Percentiles rank a stretch among this genome's conserved stretches.
Evolutionary conservation across 2,888 invertebrate genomes (phyloP).

Genomic region (Tanypteryx hageni): DNA sequence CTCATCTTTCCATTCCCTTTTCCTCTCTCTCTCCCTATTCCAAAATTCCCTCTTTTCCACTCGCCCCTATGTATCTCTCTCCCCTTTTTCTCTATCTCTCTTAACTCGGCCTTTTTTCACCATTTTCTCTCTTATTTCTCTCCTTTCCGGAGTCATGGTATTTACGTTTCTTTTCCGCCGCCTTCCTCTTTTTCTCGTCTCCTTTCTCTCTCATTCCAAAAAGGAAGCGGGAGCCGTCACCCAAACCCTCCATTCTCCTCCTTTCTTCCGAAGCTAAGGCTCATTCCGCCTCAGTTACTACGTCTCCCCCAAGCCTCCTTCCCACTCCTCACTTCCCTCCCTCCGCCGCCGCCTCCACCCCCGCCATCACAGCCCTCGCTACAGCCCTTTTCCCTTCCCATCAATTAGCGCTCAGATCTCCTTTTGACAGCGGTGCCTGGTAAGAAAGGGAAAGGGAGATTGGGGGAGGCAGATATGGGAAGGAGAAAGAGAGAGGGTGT

Average conservation of each 20-base stretch:
- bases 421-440: conserved; percentile 56
- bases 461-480: conserved; percentile 50
- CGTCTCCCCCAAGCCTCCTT: not conserved
- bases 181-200: not conserved
- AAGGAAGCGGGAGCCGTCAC: conserved; percentile 10
- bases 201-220: conserved; percentile 6
- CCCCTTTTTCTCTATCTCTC: not conserved
- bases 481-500: not conserved
- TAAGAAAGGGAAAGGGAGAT: conserved; percentile 54
- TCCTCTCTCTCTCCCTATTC: not conserved
- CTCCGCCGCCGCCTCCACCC: not conserved
- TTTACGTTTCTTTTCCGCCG: conserved; percentile 38
- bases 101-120: not conserved
- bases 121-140: not conserved
- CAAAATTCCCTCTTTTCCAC: not conserved
- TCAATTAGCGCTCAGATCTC: conserved; percentile 63
- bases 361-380: not conserved
- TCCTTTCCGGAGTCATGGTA: conserved; percentile 36
- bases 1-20: not conserved
- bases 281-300: conserved; percentile 57
- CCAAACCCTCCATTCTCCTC: not conserved
- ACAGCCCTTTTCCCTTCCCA: conserved; percentile 55
- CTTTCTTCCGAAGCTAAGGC: not conserved
- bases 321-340: not conserved
- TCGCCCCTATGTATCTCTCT: not conserved